Percentiles rank a stretch among this genome's conserved stretches.
Conservation (phyloP, 2,113 vertebrate species). For the Corynorhinus townsendii region DNA sequence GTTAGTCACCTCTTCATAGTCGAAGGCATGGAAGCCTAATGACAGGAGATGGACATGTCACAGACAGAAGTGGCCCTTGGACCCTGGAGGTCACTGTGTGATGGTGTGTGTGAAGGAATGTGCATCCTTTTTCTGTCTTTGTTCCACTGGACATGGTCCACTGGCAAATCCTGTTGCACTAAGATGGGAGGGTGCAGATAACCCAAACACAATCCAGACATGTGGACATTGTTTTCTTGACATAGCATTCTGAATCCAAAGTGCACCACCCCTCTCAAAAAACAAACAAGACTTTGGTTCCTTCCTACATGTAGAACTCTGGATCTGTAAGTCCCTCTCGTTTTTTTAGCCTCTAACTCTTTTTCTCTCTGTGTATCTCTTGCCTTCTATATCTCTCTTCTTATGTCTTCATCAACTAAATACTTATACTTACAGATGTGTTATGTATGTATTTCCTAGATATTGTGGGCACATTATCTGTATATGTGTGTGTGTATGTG, state of each 20-base stretch:
- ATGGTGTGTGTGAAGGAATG: constrained; percentile 63
- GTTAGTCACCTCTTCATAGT: constrained; percentile 75
- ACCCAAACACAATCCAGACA: constrained; percentile 59
- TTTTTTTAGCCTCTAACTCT: background rate
- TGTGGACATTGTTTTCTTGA: constrained; percentile 46
- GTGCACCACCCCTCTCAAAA: background rate
- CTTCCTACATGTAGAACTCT: constrained; percentile 2
- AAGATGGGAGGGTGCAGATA: constrained; percentile 76
- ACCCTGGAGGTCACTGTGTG: constrained; percentile 24
- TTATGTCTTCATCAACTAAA: background rate
- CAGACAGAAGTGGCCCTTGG: constrained; percentile 64
- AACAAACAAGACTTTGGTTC: constrained; percentile 25
- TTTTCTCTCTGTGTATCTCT: background rate
- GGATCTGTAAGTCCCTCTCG: background rate
- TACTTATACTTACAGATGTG: background rate
- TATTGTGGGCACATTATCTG: background rate
- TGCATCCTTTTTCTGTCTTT: constrained; percentile 72
- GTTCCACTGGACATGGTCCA: constrained; percentile 69
- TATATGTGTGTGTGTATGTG: background rate
- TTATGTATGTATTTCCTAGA: background rate
- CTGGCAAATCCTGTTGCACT: constrained; percentile 78
- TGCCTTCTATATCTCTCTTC: background rate
- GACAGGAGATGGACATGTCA: constrained; percentile 67
- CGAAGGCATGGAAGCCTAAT: constrained; percentile 68
- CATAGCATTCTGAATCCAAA: constrained; percentile 36